Evolutionary conservation across 1,140 invertebrate species (phyloP).

Genomic region (Stegodyphus mimosarum): DNA sequence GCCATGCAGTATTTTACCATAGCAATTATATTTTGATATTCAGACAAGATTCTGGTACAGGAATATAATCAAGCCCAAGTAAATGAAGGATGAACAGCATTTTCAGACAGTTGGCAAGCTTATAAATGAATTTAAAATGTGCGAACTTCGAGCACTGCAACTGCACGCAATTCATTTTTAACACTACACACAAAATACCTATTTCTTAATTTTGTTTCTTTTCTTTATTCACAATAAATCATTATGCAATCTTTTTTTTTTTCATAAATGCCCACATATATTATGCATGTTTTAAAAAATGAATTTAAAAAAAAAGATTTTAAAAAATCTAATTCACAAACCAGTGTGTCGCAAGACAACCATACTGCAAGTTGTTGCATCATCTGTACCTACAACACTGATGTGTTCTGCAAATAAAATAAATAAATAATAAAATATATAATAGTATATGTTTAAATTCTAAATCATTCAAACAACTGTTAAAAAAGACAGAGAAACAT

Average conservation of each 20-base stretch:
- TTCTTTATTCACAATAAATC: not conserved
- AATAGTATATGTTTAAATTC: not conserved
- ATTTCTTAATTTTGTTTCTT: not conserved
- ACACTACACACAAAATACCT: too few species aligned
- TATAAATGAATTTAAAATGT: too few species aligned
- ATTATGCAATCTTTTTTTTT: not conserved
- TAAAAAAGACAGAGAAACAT: conserved; percentile 68
- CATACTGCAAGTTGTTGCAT: conserved; percentile 93
- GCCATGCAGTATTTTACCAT: too few species aligned
- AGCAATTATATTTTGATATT: too few species aligned
- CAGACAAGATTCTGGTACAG: too few species aligned
- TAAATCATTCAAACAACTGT: too few species aligned
- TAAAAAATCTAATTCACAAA: conserved; percentile 69
- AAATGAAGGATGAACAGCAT: too few species aligned
- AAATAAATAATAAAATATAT: not conserved
- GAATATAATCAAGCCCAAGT: too few species aligned
- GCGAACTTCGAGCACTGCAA: too few species aligned
- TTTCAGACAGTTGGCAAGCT: too few species aligned
- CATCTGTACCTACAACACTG: conserved; percentile 91
- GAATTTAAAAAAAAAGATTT: not conserved
- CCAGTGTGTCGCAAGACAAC: conserved; percentile 90
- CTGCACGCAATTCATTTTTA: too few species aligned
- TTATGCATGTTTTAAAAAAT: not conserved
- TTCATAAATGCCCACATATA: not conserved
- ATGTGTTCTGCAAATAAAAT: conserved; percentile 56